Evolutionary conservation across 2,888 invertebrate species (phyloP).

Genomic region (Bellardia pandia): DNA sequence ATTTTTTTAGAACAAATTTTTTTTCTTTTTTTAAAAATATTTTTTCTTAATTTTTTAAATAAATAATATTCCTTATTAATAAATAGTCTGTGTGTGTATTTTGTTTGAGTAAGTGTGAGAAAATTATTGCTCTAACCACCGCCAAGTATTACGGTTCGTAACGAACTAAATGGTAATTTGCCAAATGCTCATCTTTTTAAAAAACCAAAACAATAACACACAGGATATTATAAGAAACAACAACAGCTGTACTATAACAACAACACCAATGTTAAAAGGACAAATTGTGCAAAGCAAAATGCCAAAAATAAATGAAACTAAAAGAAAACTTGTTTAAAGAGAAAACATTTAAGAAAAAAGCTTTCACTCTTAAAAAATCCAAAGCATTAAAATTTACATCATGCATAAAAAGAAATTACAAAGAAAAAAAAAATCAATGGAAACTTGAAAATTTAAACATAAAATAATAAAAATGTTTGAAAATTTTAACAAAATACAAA

Average conservation of each 20-base stretch:
- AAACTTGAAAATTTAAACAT: too few relatives aligned
- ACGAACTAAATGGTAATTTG: conserved; percentile 70
- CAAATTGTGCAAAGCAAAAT: conserved; percentile 14
- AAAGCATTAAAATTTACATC: conserved; percentile 4
- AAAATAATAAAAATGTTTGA: too few relatives aligned
- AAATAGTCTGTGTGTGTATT: conserved; percentile 6
- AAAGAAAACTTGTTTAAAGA: neutral
- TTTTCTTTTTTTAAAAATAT: neutral
- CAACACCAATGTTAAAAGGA: conserved; percentile 38
- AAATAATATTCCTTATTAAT: conserved; percentile 30
- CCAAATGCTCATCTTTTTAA: conserved; percentile 70
- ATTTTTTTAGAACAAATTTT: neutral
- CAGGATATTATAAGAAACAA: conserved; percentile 22
- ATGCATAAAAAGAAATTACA: too few relatives aligned
- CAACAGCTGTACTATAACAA: neutral
- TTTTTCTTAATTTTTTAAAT: conserved; percentile 21
- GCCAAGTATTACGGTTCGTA: conserved; percentile 66
- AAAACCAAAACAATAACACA: conserved; percentile 2
- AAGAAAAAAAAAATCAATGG: too few relatives aligned
- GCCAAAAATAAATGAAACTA: neutral
- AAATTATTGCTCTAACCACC: conserved; percentile 69
- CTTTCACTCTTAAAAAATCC: neutral
- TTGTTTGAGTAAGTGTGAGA: conserved; percentile 13
- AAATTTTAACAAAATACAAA: too few relatives aligned
- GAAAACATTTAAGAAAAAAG: neutral